Percentiles rank a stretch among this genome's conserved stretches.
phyloP scores from a whole-genome alignment of 2,797 vertebrate species.

The Carapus acus region DNA sequence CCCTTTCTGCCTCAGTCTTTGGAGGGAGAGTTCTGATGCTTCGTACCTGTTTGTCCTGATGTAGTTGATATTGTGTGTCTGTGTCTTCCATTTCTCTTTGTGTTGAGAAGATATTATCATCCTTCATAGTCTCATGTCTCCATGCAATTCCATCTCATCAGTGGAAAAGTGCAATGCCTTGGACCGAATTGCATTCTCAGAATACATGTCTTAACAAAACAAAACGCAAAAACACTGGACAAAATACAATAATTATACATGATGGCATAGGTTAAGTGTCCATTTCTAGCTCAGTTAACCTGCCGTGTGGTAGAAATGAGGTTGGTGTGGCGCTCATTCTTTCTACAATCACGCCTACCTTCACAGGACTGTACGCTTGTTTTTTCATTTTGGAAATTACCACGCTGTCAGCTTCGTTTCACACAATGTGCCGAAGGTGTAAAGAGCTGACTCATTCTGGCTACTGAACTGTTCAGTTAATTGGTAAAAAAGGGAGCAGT shows the following conservation, averaged over 20 bases:
- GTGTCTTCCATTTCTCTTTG: not conserved
- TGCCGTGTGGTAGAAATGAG: conserved; percentile 38
- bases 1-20: not conserved
- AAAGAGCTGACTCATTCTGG: conserved; percentile 68
- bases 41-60: conserved; percentile 32
- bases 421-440: conserved; percentile 49
- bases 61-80: conserved; percentile 12
- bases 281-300: conserved; percentile 35
- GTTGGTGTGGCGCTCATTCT: conserved; percentile 18
- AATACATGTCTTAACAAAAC: conserved; percentile 25
- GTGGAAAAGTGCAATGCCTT: conserved; percentile 16
- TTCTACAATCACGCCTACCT: conserved; percentile 1
- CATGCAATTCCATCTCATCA: conserved; percentile 18
- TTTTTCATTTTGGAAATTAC: conserved; percentile 48
- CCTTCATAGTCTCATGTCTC: conserved; percentile 1
- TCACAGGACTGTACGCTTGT: conserved; percentile 18
- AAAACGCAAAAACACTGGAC: too few species aligned
- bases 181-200: conserved; percentile 7
- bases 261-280: too few species aligned
- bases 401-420: conserved; percentile 64
- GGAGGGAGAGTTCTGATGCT: conserved; percentile 11
- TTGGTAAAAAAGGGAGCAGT: conserved; percentile 39
- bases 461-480: conserved; percentile 52
- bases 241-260: too few species aligned
- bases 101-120: conserved; percentile 6